Base-by-base conservation (phyloP, 2,797 vertebrate species). In the Clangula hyemalis region DNA sequence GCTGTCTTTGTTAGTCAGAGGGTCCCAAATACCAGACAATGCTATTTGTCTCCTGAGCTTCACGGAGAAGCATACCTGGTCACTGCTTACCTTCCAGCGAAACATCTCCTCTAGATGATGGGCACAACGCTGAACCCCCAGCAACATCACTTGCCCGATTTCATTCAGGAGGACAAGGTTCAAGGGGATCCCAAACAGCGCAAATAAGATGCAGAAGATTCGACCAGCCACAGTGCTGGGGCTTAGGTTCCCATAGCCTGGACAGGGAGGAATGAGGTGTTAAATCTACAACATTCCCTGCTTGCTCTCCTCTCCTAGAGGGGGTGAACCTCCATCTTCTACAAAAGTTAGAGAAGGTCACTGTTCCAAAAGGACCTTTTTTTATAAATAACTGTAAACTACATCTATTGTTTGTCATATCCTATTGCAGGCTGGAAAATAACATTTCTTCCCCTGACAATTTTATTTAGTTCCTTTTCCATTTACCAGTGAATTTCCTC, bases 131-230 rank as follows among this genome's bases (percentile, higher is more conserved):
- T 98, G 98, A 84, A 98, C 98, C 6, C 98, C 97, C 18, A 60
- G 97, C 6, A 99, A 97, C 98, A 99, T 99, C 96, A 98, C 98
- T 83, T 98, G 98, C 39, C 99, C 99, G 70, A 99, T 98, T 86
- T 98, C 97, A 19, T 98, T 99, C 81, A 99, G 97, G 82, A 99
- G 97, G 51, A 99, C 96, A 61, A 99, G 86, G 91, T 99, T 99
- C 73, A 99, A 97, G 0, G 99, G 99, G 90, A 99, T 99, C 14
- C 99, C 99, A 93, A 99, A 97, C 5, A 99, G 95, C 1, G 99
- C 99, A 60, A 99, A 99, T 96, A 99, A 95, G 64, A 99, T 98
- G 61, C 99, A 99, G 97, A 99, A 99, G 94, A 99, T 98, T 93
- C 98, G 98, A n/a, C 98, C 99, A 8, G 60, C 86, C 0, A 70